Conservation (phyloP, 2,797 vertebrate species). For the Miichthys miiuy region DNA sequence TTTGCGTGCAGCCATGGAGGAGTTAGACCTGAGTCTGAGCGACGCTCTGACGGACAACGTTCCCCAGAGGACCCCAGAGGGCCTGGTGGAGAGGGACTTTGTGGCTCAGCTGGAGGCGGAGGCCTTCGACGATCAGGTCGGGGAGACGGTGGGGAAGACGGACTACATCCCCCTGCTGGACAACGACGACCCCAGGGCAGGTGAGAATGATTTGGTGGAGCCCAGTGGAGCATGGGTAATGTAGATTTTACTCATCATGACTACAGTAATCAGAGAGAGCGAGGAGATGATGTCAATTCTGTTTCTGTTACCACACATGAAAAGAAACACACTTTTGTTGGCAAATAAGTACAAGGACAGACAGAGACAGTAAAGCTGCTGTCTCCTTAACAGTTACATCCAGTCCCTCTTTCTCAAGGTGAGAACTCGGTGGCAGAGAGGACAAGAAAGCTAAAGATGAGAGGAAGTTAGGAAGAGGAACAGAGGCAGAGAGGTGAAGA, state of each 20-base stretch:
- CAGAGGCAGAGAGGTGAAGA: background rate
- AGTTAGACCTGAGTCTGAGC: constrained; percentile 91
- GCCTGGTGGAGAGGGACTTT: constrained; percentile 91
- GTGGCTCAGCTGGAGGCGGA: constrained; percentile 92
- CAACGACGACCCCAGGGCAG: constrained; percentile 81
- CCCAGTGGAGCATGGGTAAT: background rate
- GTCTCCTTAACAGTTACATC: background rate
- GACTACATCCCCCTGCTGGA: constrained; percentile 94
- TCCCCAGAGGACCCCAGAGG: constrained; percentile 83
- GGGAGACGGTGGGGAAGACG: constrained; percentile 93
- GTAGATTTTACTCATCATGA: background rate
- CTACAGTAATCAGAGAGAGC: background rate
- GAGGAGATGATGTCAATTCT: background rate
- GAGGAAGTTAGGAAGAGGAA: no score
- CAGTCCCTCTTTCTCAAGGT: background rate
- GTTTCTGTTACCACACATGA: background rate
- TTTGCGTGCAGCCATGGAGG: constrained; percentile 82
- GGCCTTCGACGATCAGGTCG: constrained; percentile 91
- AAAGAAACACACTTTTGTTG: background rate
- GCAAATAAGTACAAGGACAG: background rate
- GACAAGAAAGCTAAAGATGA: background rate
- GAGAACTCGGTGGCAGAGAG: background rate
- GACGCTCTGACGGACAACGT: constrained; percentile 91
- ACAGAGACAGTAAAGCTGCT: background rate
- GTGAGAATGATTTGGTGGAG: constrained; percentile 46